A percentile compares a stretch with the other conserved stretches of the same genome.
Evolutionary conservation across 2,888 invertebrate genomes (phyloP).

Genomic region (Cosmia trapezina): DNA sequence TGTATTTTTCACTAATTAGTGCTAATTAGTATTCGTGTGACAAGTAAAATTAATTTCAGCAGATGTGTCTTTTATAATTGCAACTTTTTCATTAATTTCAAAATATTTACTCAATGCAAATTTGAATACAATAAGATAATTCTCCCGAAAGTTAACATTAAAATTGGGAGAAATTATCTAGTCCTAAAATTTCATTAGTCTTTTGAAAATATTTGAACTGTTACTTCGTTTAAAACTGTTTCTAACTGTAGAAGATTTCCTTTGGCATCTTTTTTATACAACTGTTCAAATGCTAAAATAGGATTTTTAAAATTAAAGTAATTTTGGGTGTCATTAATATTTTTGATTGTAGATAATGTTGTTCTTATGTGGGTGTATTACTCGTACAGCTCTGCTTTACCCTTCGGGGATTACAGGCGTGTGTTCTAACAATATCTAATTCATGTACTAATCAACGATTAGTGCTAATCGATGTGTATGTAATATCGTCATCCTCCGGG

Average conservation of each 20-base stretch:
- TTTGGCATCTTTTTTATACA: neutral
- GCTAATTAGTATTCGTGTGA: slow-evolving; percentile 4
- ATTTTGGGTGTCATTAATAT: neutral
- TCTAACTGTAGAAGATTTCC: neutral
- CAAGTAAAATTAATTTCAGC: slow-evolving; percentile 1
- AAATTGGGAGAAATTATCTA: neutral
- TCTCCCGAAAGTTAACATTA: neutral
- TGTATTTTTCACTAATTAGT: neutral
- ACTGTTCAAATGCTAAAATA: neutral
- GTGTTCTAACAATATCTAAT: neutral
- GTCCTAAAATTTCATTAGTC: neutral
- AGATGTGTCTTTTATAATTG: neutral
- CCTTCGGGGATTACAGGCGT: too few species aligned
- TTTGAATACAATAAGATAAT: too few species aligned
- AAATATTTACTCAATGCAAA: neutral
- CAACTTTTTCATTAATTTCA: neutral
- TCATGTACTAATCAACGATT: neutral
- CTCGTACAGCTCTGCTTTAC: neutral
- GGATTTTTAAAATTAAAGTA: neutral
- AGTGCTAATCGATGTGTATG: neutral
- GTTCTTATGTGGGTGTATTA: too few species aligned
- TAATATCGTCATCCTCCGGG: neutral
- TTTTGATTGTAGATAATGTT: neutral
- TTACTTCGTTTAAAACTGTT: neutral
- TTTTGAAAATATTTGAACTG: neutral